A percentile compares a stretch with the other conserved stretches of the same genome.
These are phyloP conservation scores for Cetonia aurata DNA, from an alignment of 2,888 invertebrate genomes.

Conservation along the genomic window DNA sequence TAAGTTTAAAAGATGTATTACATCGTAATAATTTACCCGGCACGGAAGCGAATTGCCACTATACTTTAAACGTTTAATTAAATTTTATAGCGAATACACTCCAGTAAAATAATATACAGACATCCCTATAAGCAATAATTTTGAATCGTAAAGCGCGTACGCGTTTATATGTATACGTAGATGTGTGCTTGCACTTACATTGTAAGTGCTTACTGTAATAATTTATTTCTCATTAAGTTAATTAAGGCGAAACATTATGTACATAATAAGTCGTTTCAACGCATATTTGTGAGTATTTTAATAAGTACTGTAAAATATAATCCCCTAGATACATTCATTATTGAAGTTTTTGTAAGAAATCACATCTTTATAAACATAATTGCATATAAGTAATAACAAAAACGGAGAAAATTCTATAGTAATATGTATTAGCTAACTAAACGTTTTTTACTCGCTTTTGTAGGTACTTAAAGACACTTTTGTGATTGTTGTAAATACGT, in stretches of 20 bases:
- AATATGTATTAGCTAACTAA: too few species aligned
- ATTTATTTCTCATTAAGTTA: slow-evolving; percentile 42
- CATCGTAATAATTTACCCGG: background rate
- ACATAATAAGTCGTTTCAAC: slow-evolving; percentile 34
- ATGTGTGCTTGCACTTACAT: too few species aligned
- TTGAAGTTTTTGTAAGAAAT: too few species aligned
- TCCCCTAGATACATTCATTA: too few species aligned
- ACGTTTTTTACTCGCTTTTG: too few species aligned
- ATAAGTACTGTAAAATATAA: too few species aligned
- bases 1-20: background rate
- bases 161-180: background rate
- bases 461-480: too few species aligned
- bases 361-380: too few species aligned
- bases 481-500: too few species aligned
- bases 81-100: background rate
- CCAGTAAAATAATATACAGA: slow-evolving; percentile 2
- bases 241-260: slow-evolving; percentile 34
- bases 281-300: slow-evolving; percentile 3
- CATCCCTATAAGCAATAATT: slow-evolving; percentile 3
- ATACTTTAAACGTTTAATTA: slow-evolving; percentile 10
- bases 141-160: background rate
- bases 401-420: too few species aligned
- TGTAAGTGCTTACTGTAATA: slow-evolving; percentile 4
- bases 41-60: background rate
- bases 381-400: too few species aligned